Conservation (phyloP, 2,888 invertebrate species). For the Candidula unifasciata region DNA sequence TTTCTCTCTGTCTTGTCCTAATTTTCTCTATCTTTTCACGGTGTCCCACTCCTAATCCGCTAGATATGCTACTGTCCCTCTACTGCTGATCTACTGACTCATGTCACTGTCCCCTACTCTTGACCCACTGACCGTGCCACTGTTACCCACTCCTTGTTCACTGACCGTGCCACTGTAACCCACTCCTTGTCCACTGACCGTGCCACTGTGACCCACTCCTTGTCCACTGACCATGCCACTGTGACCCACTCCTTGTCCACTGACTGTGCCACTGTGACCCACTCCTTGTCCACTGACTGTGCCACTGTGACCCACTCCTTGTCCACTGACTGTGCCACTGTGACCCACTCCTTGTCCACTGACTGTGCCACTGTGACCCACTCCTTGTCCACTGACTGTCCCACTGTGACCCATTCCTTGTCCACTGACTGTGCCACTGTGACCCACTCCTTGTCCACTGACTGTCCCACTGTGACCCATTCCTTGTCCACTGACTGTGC, state of each 20-base stretch:
- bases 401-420: neutral
- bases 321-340: neutral
- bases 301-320: neutral
- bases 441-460: neutral
- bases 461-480: neutral
- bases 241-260: too few species aligned
- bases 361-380: neutral
- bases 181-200: neutral
- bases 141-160: neutral
- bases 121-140: neutral
- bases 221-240: neutral
- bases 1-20: too few species aligned
- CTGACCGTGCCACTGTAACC: neutral
- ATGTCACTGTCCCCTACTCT: neutral
- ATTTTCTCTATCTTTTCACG: too few species aligned
- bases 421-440: neutral
- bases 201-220: neutral
- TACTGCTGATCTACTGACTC: neutral
- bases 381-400: neutral
- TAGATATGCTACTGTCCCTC: too few species aligned
- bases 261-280: neutral
- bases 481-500: too few species aligned
- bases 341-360: neutral
- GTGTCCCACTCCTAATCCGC: too few species aligned
- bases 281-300: too few species aligned